Percentiles rank a stretch among this genome's conserved stretches.
Conservation (phyloP, 2,797 vertebrate species). For the Luscinia megarhynchos region DNA sequence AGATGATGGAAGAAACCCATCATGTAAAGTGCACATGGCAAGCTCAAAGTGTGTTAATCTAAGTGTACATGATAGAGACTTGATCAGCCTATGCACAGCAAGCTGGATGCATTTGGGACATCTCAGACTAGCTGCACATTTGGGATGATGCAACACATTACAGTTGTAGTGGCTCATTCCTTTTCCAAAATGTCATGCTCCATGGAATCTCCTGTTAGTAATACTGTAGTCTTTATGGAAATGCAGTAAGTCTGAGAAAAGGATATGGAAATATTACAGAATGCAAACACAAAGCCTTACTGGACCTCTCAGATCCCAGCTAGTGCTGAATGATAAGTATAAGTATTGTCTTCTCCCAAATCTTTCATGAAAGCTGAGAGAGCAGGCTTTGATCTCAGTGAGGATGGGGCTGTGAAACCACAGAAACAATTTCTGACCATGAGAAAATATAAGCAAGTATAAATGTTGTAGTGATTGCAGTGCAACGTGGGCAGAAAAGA, state of each 20-base stretch:
- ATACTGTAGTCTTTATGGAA: background rate
- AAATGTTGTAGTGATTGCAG: background rate
- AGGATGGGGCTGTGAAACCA: background rate
- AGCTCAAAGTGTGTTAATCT: background rate
- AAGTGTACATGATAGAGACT: background rate
- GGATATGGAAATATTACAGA: background rate
- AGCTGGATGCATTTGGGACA: background rate
- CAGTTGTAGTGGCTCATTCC: background rate
- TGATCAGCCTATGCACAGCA: background rate
- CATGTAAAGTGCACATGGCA: background rate
- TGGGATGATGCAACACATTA: background rate
- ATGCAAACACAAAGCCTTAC: background rate
- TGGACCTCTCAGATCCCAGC: background rate
- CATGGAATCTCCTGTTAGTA: background rate
- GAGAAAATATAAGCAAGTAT: background rate
- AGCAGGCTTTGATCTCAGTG: background rate
- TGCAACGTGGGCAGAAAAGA: background rate
- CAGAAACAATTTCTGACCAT: background rate
- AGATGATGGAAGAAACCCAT: background rate
- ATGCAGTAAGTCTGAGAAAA: background rate
- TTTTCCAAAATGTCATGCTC: background rate
- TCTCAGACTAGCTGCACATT: background rate
- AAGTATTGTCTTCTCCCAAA: background rate
- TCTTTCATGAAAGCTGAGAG: background rate
- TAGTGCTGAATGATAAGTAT: background rate